Evolutionary conservation across 1,140 invertebrate genomes (phyloP).

Genomic region (Alviniconcha marisindica): DNA sequence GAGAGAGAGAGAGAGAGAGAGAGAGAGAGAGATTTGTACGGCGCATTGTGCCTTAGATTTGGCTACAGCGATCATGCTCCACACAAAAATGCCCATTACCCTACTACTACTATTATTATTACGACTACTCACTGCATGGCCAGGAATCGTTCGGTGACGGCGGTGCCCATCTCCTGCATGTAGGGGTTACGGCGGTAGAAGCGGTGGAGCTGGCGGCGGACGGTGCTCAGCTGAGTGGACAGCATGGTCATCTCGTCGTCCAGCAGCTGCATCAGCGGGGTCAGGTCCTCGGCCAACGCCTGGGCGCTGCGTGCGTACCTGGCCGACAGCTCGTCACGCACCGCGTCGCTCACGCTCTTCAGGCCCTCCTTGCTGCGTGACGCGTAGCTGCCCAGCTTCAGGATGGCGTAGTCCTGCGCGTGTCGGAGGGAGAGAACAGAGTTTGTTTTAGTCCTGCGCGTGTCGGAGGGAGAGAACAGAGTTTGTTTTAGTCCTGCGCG

Average conservation of each 20-base stretch:
- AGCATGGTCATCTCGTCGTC: slow-evolving; percentile 41
- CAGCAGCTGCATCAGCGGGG: slow-evolving; percentile 27
- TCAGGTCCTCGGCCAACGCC: slow-evolving; percentile 30
- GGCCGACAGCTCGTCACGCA: slow-evolving; percentile 33
- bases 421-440: too few relatives aligned
- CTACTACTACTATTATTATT: too few relatives aligned
- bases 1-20: too few relatives aligned
- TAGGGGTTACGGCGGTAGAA: slow-evolving; percentile 63
- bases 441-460: too few relatives aligned
- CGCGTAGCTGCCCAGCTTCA: not conserved
- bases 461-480: too few relatives aligned
- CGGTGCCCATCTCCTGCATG: slow-evolving; percentile 53
- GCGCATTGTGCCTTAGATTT: too few relatives aligned
- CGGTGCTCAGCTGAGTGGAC: slow-evolving; percentile 42
- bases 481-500: too few relatives aligned
- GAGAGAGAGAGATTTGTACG: too few relatives aligned
- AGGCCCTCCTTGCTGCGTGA: slow-evolving; percentile 10
- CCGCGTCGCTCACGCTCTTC: not conserved
- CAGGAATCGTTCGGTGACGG: not conserved
- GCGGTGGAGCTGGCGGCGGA: slow-evolving; percentile 46
- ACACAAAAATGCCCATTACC: too few relatives aligned
- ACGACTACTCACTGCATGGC: slow-evolving; percentile 22
- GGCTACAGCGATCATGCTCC: too few relatives aligned
- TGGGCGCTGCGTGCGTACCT: slow-evolving; percentile 31
- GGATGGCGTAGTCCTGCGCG: not conserved